These are phyloP conservation scores for Amiota communis DNA, from an alignment of 2,888 invertebrate genomes.

Conservation along the genomic window DNA sequence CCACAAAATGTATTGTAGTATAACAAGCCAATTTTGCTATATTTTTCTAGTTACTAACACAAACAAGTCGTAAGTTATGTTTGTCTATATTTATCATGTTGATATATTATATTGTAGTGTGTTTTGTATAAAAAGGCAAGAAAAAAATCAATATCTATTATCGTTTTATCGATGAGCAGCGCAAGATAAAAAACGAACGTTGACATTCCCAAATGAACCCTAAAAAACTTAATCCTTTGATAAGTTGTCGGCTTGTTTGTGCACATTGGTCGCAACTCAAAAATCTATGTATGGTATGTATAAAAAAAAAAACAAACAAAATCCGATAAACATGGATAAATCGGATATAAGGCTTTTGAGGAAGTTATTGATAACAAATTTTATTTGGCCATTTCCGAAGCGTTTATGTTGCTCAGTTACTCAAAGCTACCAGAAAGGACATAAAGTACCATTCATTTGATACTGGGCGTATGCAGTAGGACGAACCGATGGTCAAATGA, in stretches of 20 bases:
- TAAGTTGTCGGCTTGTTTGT: constrained; percentile 46
- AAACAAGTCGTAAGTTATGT: constrained; percentile 8
- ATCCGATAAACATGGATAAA: background rate
- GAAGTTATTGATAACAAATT: constrained; percentile 60
- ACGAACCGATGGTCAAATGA: background rate
- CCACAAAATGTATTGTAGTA: too few species aligned
- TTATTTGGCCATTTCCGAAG: constrained; percentile 56
- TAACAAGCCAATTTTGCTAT: constrained; percentile 20
- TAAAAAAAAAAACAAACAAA: background rate
- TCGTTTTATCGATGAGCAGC: constrained; percentile 15
- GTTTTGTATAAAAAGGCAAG: background rate
- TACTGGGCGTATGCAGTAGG: background rate
- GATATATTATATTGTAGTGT: too few species aligned
- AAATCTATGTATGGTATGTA: too few species aligned
- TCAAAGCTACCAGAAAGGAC: constrained; percentile 17
- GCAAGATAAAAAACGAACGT: constrained; percentile 45
- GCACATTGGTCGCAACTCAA: background rate
- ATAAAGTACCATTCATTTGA: too few species aligned
- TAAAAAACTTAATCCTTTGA: constrained; percentile 55
- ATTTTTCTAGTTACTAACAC: constrained; percentile 17
- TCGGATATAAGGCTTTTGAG: constrained; percentile 26
- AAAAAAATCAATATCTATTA: constrained; percentile 23
- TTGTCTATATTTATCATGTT: too few species aligned
- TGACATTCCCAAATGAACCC: constrained; percentile 51
- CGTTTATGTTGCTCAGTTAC: constrained; percentile 37